Evolutionary conservation across 2,888 invertebrate species (phyloP), one percentile per base, ranked within the genome.

Genomic region (Torymus auratus): DNA sequence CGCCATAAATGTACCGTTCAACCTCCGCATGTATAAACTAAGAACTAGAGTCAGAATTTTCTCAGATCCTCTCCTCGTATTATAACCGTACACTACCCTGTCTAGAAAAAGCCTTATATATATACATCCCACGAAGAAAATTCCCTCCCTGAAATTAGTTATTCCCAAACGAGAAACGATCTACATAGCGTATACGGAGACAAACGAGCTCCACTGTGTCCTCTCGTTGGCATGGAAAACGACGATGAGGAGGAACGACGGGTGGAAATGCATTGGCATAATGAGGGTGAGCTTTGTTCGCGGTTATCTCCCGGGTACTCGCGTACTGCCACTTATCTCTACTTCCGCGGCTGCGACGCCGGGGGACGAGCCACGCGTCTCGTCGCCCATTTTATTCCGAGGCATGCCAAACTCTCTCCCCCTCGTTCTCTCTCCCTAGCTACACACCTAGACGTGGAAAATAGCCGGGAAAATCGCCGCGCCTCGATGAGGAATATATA

Each of bases 281-380:
- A 71, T 67, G 76, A 67, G 71, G 52, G 20, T 68, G 56, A 75
- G 79, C 75, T 75, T 80, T 69, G 74, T 74, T 79, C 74, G 69
- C 69, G 79, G 79, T 75, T 80, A 80, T 80, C 79, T 80, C 41
- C 41, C 65, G 55, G 73, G 41, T 52, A 28, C 64, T 74, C 52
- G 68, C 65, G 65, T 52, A 78, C 41, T 17, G 65, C 10, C 70
- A 53, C 56, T 80, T 80, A 80, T 80, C 80, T 80, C 62, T 4
- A 55, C 74, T 55, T 20, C 17, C 53, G 11, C 20, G 10, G 28
- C 58, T 28, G 7, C 14, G n/a, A n/a, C 52, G 50, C 52, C 61
- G 41, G 10, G 17, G 15, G 41, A 41, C 41, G 41, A 41, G 7
- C 10, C 58, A 28, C 11, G 7, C 74, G n/a, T 41, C 41, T 41